Evolutionary conservation across 2,888 invertebrate species (phyloP).

Genomic region (Eilema griseolum): DNA sequence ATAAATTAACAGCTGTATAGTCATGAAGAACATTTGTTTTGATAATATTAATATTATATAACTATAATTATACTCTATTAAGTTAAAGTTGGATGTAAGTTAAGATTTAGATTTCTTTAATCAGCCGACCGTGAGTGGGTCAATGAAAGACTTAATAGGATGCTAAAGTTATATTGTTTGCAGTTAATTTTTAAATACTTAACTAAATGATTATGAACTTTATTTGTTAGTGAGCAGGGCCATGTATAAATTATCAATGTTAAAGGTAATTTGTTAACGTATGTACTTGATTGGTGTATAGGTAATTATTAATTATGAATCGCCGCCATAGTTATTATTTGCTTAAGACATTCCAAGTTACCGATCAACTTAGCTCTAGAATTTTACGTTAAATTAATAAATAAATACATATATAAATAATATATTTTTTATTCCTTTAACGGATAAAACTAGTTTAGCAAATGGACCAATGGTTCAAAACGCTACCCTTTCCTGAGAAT

Average conservation of each 20-base stretch:
- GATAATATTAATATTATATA: background rate
- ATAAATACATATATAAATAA: no score
- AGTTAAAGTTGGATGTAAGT: background rate
- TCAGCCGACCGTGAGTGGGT: conserved; percentile 11
- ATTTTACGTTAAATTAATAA: no score
- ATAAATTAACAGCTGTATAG: background rate
- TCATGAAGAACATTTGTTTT: background rate
- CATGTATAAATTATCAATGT: background rate
- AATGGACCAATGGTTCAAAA: no score
- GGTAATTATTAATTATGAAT: no score
- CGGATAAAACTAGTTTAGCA: no score
- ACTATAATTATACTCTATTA: background rate
- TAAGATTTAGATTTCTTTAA: conserved; percentile 5
- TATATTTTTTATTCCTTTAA: no score
- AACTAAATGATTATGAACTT: background rate
- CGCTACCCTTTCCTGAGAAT: no score
- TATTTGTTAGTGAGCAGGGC: background rate
- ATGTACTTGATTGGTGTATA: no score
- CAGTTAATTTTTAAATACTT: background rate
- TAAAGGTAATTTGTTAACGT: background rate
- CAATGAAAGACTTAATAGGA: background rate
- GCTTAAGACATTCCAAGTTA: no score
- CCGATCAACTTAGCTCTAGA: no score
- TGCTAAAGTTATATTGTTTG: background rate
- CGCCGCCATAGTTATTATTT: no score